These are phyloP conservation scores for Yponomeuta cagnagella DNA, from an alignment of 2,888 invertebrate genomes.

Conservation along the genomic window DNA sequence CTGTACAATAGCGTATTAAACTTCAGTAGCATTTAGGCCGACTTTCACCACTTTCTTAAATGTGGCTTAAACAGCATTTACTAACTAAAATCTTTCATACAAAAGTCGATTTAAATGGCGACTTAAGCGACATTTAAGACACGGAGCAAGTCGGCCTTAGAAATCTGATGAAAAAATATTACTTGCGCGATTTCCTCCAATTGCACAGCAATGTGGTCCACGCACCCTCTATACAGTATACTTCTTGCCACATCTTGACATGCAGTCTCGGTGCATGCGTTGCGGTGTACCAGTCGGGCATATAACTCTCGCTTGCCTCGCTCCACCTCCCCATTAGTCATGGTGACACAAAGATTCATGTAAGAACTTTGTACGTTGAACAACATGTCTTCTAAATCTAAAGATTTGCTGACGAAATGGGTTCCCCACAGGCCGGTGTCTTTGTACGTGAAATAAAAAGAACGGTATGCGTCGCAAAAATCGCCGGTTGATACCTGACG, in stretches of 20 bases:
- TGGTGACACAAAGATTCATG: constrained; percentile 88
- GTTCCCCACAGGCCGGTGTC: constrained; percentile 98
- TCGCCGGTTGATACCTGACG: constrained; percentile 78
- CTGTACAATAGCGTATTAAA: no score
- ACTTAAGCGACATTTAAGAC: no score
- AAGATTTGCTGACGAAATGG: constrained; percentile 84
- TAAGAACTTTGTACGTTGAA: constrained; percentile 84
- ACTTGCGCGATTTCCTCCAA: not conserved
- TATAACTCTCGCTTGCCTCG: constrained; percentile 92
- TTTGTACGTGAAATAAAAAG: constrained; percentile 97
- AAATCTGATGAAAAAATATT: not conserved
- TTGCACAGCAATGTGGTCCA: not conserved
- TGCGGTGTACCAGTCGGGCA: constrained; percentile 91
- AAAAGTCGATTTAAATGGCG: no score
- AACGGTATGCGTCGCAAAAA: constrained; percentile 92
- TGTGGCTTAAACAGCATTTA: no score
- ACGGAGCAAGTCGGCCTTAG: no score
- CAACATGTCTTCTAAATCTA: constrained; percentile 82
- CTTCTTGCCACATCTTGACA: constrained; percentile 98
- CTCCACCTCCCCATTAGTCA: constrained; percentile 91
- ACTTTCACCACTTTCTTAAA: no score
- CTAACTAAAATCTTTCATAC: no score
- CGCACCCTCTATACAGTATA: constrained; percentile 90
- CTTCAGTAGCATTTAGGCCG: no score
- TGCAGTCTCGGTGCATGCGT: constrained; percentile 88